Evolutionary conservation across 2,113 vertebrate genomes (phyloP).

Genomic region (Lepidothrix coronata): DNA sequence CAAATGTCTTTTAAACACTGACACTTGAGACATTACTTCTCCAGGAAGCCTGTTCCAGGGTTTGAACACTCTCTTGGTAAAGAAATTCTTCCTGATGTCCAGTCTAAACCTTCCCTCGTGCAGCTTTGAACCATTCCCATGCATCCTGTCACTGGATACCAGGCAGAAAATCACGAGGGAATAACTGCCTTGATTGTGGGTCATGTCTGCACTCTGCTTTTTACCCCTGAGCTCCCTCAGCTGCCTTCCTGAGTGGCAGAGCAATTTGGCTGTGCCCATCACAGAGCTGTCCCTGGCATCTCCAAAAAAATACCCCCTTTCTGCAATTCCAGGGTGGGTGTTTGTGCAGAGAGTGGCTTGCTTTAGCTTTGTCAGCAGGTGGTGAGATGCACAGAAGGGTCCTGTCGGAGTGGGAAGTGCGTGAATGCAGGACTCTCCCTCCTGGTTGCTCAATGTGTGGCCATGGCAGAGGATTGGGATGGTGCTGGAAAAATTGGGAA

Average conservation of each 20-base stretch:
- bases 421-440: not conserved
- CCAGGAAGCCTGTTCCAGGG: not conserved
- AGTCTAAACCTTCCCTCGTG: not conserved
- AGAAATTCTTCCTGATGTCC: not conserved
- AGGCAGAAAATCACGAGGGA: not conserved
- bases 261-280: not conserved
- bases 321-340: not conserved
- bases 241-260: not conserved
- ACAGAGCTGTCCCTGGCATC: not conserved
- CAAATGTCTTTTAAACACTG: not conserved
- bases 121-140: not conserved
- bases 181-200: not conserved
- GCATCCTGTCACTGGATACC: not conserved
- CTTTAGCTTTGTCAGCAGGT: not conserved
- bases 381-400: not conserved
- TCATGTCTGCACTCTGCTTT: not conserved
- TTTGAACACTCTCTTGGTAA: not conserved
- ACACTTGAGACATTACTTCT: not conserved
- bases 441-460: not conserved
- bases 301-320: accelerated
- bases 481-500: not conserved
- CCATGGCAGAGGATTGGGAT: not conserved
- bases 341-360: not conserved
- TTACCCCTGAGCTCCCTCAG: not conserved
- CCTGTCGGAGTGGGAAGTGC: accelerated